Evolutionary conservation across 2,888 invertebrate species (phyloP).

Genomic region (Orthosia incerta): DNA sequence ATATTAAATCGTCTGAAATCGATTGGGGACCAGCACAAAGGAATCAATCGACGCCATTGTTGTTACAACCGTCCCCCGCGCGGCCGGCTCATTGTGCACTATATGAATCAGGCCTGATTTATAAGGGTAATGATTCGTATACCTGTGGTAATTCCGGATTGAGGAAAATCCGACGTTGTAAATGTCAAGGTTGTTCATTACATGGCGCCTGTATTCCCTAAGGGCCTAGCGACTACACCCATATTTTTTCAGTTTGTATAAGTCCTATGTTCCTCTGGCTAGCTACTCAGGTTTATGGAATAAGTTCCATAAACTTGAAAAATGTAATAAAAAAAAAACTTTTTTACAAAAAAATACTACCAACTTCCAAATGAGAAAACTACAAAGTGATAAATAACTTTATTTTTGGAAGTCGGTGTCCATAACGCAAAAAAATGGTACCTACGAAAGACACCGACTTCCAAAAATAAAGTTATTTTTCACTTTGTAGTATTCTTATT

Average conservation of each 20-base stretch:
- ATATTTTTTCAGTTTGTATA: background rate
- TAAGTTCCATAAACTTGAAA: no score
- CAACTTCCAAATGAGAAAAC: no score
- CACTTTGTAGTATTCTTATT: no score
- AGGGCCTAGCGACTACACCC: background rate
- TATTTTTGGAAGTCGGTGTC: no score
- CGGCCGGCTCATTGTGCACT: conserved; percentile 36
- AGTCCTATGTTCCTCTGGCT: background rate
- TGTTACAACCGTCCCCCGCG: conserved; percentile 6
- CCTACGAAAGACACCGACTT: no score
- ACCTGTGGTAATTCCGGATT: conserved; percentile 30
- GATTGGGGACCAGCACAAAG: conserved; percentile 45
- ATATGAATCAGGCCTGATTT: conserved; percentile 49
- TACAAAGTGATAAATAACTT: no score
- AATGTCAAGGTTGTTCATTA: conserved; percentile 38
- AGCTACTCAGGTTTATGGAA: no score
- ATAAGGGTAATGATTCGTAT: conserved; percentile 36
- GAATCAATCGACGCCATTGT: conserved; percentile 60
- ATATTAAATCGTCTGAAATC: conserved; percentile 48
- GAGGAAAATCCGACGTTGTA: conserved; percentile 28
- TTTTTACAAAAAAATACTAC: no score
- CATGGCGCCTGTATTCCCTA: background rate
- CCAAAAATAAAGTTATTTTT: no score
- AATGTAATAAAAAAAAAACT: no score
- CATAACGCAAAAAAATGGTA: no score